A percentile compares a stretch with the other conserved stretches of the same genome.
These are phyloP conservation scores for Oscarella lobularis DNA, from an alignment of 37 sponge, comb jelly and placozoan species.

Conservation along the genomic window DNA sequence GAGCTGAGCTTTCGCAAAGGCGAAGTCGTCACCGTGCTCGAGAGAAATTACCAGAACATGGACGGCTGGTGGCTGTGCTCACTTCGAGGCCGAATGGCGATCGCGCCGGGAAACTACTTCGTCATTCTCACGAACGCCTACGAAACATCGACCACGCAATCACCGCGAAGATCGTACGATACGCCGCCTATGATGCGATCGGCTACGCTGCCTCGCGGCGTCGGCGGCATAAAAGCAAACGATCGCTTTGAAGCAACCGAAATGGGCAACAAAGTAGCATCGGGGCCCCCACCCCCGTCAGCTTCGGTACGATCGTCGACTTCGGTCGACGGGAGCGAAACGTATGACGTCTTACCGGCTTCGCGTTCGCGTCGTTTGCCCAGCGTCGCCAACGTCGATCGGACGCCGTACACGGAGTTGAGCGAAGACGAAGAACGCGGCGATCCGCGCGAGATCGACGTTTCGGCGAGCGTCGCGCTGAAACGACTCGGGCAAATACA, in stretches of 20 bases:
- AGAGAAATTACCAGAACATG: slow-evolving; percentile 51
- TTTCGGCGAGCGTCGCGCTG: neutral
- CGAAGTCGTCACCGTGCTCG: slow-evolving; percentile 58
- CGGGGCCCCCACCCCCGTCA: neutral
- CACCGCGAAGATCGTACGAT: neutral
- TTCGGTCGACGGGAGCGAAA: neutral
- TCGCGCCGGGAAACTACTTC: slow-evolving; percentile 78
- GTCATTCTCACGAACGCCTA: slow-evolving; percentile 1
- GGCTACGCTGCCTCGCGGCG: neutral
- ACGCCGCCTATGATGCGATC: neutral
- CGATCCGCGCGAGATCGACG: neutral
- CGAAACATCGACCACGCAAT: neutral
- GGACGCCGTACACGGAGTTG: neutral
- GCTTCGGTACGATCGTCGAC: neutral
- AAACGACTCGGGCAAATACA: neutral
- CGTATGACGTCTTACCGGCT: neutral
- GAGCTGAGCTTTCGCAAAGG: slow-evolving; percentile 71
- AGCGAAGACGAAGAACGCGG: neutral
- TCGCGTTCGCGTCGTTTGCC: neutral
- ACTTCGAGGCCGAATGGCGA: slow-evolving; percentile 33
- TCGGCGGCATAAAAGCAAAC: no score
- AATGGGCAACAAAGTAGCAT: neutral
- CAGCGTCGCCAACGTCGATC: no score
- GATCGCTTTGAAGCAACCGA: neutral
- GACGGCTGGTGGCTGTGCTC: slow-evolving; percentile 87